These are phyloP conservation scores for Mesitornis unicolor DNA, from an alignment of 2,113 vertebrate genomes.

Conservation along the genomic window DNA sequence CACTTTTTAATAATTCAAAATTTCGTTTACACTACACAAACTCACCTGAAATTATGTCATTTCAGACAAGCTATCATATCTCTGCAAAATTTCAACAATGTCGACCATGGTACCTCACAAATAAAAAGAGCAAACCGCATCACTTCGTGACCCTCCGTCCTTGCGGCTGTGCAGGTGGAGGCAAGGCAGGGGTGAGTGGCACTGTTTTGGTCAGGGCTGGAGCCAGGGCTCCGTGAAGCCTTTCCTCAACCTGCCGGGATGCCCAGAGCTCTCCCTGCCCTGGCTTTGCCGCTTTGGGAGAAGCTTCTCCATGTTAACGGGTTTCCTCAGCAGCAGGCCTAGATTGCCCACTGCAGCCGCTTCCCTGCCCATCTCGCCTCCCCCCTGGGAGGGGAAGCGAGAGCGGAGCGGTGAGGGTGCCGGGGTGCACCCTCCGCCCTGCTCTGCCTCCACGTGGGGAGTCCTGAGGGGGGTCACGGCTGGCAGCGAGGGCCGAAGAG, in stretches of 20 bases:
- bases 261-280: not conserved
- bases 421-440: not conserved
- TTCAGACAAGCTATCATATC: not conserved
- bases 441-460: not conserved
- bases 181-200: fast-evolving
- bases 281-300: not conserved
- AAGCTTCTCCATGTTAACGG: not conserved
- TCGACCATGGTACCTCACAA: fast-evolving
- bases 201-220: fast-evolving
- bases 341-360: no score
- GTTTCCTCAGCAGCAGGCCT: not conserved
- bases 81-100: not conserved
- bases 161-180: not conserved
- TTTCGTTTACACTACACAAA: not conserved
- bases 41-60: fast-evolving
- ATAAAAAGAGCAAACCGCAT: fast-evolving
- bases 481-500: fast-evolving
- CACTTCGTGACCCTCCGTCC: fast-evolving
- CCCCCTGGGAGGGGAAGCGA: not conserved
- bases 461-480: no score
- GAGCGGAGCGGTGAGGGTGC: no score
- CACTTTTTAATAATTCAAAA: not conserved
- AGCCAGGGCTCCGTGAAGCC: not conserved
- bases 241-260: no score
- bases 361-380: not conserved